Percentiles rank a stretch among this genome's conserved stretches.
phyloP scores from a whole-genome alignment of 2,888 invertebrate genomes.

The Lasioglossum malachurum region DNA sequence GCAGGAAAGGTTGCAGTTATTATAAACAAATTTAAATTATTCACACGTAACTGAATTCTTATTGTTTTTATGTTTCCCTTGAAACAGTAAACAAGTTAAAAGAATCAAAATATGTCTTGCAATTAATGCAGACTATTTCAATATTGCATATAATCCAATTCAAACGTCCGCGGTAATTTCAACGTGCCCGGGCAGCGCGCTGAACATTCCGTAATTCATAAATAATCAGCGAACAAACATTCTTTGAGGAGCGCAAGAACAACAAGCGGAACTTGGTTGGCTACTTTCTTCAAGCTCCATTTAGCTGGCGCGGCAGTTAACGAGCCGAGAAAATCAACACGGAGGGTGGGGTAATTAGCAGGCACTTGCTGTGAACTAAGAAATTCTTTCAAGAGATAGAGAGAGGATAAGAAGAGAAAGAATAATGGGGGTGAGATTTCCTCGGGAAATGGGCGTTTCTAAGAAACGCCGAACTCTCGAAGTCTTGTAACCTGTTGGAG shows the following conservation, averaged over 20 bases:
- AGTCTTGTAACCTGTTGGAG: slow-evolving; percentile 83
- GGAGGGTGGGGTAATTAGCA: slow-evolving; percentile 51
- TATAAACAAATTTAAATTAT: not conserved
- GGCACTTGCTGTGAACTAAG: slow-evolving; percentile 63
- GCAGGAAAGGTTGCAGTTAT: not conserved
- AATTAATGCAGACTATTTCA: not conserved
- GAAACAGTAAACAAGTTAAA: not conserved
- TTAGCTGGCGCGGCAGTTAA: slow-evolving; percentile 17
- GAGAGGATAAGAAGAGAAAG: not conserved
- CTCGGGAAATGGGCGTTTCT: slow-evolving; percentile 61
- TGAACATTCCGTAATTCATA: not conserved
- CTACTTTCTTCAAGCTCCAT: slow-evolving; percentile 3
- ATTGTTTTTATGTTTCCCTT: too few species aligned
- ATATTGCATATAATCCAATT: too few species aligned
- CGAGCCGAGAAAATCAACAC: slow-evolving; percentile 41
- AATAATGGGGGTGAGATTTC: slow-evolving; percentile 38
- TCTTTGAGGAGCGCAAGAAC: not conserved
- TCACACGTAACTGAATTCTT: not conserved
- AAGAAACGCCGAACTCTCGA: slow-evolving; percentile 74
- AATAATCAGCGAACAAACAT: not conserved
- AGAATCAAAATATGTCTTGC: not conserved
- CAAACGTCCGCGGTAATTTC: not conserved
- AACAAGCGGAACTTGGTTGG: not conserved
- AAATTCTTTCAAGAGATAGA: slow-evolving; percentile 32
- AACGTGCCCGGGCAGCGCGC: not conserved